Conservation (phyloP, 2,113 vertebrate species). For the Polypterus bichir region DNA sequence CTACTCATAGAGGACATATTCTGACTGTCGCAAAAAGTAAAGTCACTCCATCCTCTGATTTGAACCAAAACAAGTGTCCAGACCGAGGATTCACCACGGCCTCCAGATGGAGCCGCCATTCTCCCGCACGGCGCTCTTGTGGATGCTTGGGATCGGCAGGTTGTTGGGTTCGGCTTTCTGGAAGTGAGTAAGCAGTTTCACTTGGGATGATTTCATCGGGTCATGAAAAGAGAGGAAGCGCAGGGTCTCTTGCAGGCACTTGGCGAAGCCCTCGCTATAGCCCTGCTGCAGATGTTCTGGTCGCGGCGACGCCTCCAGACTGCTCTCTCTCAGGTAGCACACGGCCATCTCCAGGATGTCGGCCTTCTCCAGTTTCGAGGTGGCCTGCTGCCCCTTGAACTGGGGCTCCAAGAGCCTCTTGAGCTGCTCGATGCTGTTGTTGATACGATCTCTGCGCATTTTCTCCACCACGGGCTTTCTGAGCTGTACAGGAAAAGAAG, state of each 20-base stretch:
- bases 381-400: slow-evolving; percentile 38
- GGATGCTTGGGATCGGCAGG: background rate
- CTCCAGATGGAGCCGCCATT: slow-evolving; percentile 30
- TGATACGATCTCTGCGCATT: slow-evolving; percentile 66
- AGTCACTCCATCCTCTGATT: slow-evolving; percentile 32
- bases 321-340: slow-evolving; percentile 43
- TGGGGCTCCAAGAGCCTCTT: slow-evolving; percentile 47
- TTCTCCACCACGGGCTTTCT: slow-evolving; percentile 65
- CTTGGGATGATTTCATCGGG: slow-evolving; percentile 28
- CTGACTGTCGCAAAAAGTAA: slow-evolving; percentile 23
- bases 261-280: slow-evolving; percentile 43
- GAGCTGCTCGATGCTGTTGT: slow-evolving; percentile 71
- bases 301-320: slow-evolving; percentile 25
- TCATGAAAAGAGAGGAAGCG: slow-evolving; percentile 39
- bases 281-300: slow-evolving; percentile 19
- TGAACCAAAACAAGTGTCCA: slow-evolving; percentile 12
- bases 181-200: slow-evolving; percentile 40
- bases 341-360: slow-evolving; percentile 47
- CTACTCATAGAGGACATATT: slow-evolving; percentile 28
- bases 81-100: slow-evolving; percentile 35
- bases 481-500: slow-evolving; percentile 37
- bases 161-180: slow-evolving; percentile 26
- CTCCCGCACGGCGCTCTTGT: slow-evolving; percentile 19
- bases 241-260: slow-evolving; percentile 44
- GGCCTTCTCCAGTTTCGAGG: slow-evolving; percentile 47